Base-by-base conservation (phyloP, 2,888 invertebrate species). In the Sarcophaga subvicina region DNA sequence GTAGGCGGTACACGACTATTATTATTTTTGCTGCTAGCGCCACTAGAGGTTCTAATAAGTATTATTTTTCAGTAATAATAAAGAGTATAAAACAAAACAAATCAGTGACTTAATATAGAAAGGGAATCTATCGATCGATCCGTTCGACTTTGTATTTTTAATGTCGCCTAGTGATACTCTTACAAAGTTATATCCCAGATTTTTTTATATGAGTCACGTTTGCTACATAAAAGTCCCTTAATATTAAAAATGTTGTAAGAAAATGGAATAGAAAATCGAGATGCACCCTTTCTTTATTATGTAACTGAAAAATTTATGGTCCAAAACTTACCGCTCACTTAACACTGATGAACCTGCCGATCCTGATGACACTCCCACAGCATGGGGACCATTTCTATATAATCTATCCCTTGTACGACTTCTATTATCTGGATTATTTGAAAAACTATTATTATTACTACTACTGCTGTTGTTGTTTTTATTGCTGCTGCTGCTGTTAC, bases 301-400 rank as follows among this genome's bases (percentile, higher is more conserved):
- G 17, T 54, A 54, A 17, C 17, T 54, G 54, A 17, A 17, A 4
- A 17, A 14, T 17, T 54, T 3, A 14, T 14, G 12, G 4, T 17
- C 54, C 10, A 45, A 14, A 54, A 85, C 88, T 88, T 85, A 91
- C 93, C 93, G 91, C 91, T 93, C 92, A 91, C 91, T 92, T 91
- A 93, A 91, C 89, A 93, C 87, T 75, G 86, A 79, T 86, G 75
- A 37, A 37, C 37, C 75, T 75, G 89, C 86, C 83, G 88, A 88
- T 84, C 86, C 76, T 85, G 89, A 76, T 79, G 88, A 76, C 72
- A 89, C 87, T 67, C 88, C 80, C 80, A 88, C 59, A 49, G 93
- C 90, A 90, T 93, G 93, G 78, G 94, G 93, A 88, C 93, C 93
- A 92, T 93, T 94, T 90, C 93, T 91, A 90, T 93, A 93, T 88